Evolutionary conservation across 2,797 vertebrate species (phyloP), one percentile per base, ranked within the genome.

Genomic region (Chromis chromis): DNA sequence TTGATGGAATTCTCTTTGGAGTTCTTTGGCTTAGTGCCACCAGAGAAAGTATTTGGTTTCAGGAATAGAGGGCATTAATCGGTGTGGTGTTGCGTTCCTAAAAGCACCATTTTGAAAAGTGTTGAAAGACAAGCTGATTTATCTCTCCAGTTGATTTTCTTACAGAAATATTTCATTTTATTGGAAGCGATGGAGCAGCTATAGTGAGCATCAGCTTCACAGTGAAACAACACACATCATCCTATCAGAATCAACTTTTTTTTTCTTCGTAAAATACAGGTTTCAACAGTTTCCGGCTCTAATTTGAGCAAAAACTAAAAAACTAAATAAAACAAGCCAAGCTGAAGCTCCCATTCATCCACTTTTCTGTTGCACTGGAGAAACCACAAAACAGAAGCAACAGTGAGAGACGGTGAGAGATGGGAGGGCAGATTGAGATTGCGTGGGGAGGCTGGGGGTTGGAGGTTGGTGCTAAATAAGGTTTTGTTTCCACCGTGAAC

Each of bases 381-480:
- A 61, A 49, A 90, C 92, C 88, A 82, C 92, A 92, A 89, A 83
- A 89, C 75, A 86, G 84, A 81, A 66, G 61, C 66, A 87, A 87
- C 88, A 88, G 83, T 82, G 78, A 86, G 76, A 89, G 72, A 40
- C 40, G 59, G 61, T 67, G 63, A 74, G 54, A 87, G 82, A 90
- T 88, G 60, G 57, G 46, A 81, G 70, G 72, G 58, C 68, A 89
- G 88, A 91, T 84, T 76, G 77, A 70, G 65, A 70, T 21, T 53
- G 59, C n/a, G 58, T 33, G 36, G 54, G 56, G 46, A 59, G 25
- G 25, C 25, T 25, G 25, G 25, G 25, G 22, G 46, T 22, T 22
- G 52, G 48, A 36, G 12, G 50, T 22, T 78, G 65, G 27, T 63
- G 79, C 86, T 79, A 83, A 86, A 87, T 76, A 74, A 84, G 79